Evolutionary conservation across 2,797 vertebrate genomes (phyloP).

Genomic region (Gallirallus australis): DNA sequence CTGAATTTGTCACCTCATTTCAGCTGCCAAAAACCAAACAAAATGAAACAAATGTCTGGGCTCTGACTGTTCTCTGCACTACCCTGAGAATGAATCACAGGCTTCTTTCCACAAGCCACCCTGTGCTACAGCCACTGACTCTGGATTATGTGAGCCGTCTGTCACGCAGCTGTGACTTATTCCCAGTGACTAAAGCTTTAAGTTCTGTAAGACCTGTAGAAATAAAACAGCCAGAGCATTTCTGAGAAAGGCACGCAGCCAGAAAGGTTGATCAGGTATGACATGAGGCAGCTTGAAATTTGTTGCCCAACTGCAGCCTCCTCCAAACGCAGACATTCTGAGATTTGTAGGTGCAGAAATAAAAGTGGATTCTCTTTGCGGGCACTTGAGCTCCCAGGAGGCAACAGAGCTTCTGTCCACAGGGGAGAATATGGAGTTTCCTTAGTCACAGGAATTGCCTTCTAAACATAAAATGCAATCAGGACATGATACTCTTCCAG

Average conservation of each 20-base stretch:
- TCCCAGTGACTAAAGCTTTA: not conserved
- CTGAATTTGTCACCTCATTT: not conserved
- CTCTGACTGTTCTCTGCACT: not conserved
- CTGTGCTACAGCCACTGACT: not conserved
- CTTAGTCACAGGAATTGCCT: not conserved
- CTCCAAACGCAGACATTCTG: not conserved
- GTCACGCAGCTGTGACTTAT: not conserved
- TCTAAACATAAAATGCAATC: not conserved
- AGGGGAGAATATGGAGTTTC: not conserved
- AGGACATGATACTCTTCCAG: not conserved
- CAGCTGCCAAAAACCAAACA: not conserved
- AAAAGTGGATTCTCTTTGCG: not conserved
- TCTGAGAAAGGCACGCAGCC: not conserved
- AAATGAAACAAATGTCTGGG: not conserved
- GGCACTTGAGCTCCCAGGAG: not conserved
- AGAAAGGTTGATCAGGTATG: not conserved
- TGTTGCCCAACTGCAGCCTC: not conserved
- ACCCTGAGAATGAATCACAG: not conserved
- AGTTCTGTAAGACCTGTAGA: not conserved
- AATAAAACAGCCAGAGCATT: not conserved
- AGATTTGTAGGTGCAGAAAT: not conserved
- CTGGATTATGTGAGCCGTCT: not conserved
- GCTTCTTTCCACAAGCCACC: not conserved
- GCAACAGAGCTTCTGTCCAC: not conserved
- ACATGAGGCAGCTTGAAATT: not conserved